Evolutionary conservation across 2,888 invertebrate genomes (phyloP), one percentile per base, ranked within the genome.

Genomic region (Steromphala cineraria): DNA sequence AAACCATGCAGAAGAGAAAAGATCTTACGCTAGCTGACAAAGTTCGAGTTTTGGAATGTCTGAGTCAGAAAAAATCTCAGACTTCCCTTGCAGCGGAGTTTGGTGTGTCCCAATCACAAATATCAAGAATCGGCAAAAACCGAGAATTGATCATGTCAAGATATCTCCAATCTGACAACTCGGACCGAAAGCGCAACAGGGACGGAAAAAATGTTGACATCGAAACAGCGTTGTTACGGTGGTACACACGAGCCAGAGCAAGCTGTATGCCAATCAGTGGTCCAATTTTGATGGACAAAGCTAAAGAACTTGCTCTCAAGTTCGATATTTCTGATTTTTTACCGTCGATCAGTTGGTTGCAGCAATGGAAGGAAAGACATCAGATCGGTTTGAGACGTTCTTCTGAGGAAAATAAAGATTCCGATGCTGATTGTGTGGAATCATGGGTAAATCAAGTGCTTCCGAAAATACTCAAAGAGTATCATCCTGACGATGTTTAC

Each of bases 1-100:
- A 67, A 67, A 67, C 17, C 5, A 67, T 53, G 53, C 75, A 53
- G 52, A 75, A 75, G 19, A 19, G 75, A 21, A 53, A 53, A 53
- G 75, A 75, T 24, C 31, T 75, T 5, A 53, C 75, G 15, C 28
- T 75, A n/a, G 52, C 52, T n/a, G 75, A 75, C 15, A 75, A 75
- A 52, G 75, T 75, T 5, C 10, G 53, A 4, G 75, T 75, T 5
- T 15, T 75, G 53, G 75, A 75, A 53, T 21, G 19, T 8, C 75
- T 75, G 24, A 75, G 53, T n/a, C 52, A 75, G 75, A 75, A 75
- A 53, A 53, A 53, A 21, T 53, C 75, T 17, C 75, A 75, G 53
- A 75, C 75, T 24, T 53, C 52, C 0, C 24, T 75, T 10, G 75
- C 75, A 4, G 53, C 52, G 3, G 24, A 53, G n/a, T 75, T 75